phyloP scores from a whole-genome alignment of 2,797 vertebrate genomes.

The Gobio occitaniae region DNA sequence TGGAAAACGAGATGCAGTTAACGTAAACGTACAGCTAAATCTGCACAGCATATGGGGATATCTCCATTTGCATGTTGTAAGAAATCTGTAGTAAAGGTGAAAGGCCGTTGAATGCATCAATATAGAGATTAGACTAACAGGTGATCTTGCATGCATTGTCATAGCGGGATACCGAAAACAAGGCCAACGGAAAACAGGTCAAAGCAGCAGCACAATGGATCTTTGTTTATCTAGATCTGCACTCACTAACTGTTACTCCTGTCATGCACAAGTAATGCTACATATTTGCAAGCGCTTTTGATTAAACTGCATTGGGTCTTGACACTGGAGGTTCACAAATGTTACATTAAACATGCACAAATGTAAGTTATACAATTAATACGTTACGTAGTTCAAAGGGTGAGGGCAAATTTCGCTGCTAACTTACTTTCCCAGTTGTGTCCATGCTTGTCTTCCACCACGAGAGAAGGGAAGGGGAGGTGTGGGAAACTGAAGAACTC shows the following conservation, averaged over 20 bases:
- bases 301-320: not conserved
- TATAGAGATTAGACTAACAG: not conserved
- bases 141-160: not conserved
- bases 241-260: not conserved
- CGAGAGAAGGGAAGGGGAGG: not conserved
- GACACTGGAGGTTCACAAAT: not conserved
- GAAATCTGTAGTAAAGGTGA: not conserved
- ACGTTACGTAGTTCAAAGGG: not conserved
- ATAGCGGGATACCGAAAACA: not conserved
- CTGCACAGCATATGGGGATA: not conserved
- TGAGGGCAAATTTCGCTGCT: not conserved
- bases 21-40: not conserved
- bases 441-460: constrained; percentile 70
- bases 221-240: constrained; percentile 3
- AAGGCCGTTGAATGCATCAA: not conserved
- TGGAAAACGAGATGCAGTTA: not conserved
- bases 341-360: not conserved
- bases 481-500: constrained; percentile 17
- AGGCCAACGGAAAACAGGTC: not conserved
- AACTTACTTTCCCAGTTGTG: constrained; percentile 77
- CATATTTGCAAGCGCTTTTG: not conserved
- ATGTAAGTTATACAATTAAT: no score
- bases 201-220: constrained; percentile 13
- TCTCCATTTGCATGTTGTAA: not conserved
- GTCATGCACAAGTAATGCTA: not conserved